phyloP scores from a whole-genome alignment of 2,113 vertebrate genomes.

The Pteruthius melanotis region DNA sequence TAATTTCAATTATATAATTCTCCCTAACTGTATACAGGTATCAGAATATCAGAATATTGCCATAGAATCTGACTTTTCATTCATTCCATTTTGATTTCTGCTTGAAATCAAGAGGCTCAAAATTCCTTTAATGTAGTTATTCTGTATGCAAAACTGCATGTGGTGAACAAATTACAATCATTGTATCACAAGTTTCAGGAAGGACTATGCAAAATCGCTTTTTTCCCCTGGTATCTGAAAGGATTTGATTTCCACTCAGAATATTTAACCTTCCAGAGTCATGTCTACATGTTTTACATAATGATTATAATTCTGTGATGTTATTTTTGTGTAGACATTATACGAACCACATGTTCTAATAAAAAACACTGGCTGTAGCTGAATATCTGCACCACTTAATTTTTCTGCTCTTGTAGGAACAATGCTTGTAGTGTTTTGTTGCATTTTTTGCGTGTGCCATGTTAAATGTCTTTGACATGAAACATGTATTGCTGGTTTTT shows the following conservation, averaged over 20 bases:
- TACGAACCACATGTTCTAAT: constrained; percentile 7
- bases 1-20: constrained; percentile 56
- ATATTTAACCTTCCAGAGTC: constrained; percentile 50
- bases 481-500: background rate
- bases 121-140: constrained; percentile 19
- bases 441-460: background rate
- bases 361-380: background rate
- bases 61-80: constrained; percentile 6
- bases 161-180: constrained; percentile 52
- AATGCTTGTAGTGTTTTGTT: constrained; percentile 1
- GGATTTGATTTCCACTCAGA: constrained; percentile 48
- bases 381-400: background rate
- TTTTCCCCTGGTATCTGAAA: constrained; percentile 22
- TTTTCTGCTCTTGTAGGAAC: constrained; percentile 8
- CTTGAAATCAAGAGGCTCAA: background rate
- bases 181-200: constrained; percentile 49
- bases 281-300: constrained; percentile 28
- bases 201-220: constrained; percentile 8
- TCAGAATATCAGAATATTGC: constrained; percentile 38
- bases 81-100: constrained; percentile 39
- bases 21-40: constrained; percentile 42
- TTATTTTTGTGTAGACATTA: constrained; percentile 23
- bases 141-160: constrained; percentile 48
- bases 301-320: constrained; percentile 42
- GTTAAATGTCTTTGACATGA: background rate